Evolutionary conservation across 2,797 vertebrate genomes (phyloP), one percentile per base, ranked within the genome.

Genomic region (Sebastes diploproa): DNA sequence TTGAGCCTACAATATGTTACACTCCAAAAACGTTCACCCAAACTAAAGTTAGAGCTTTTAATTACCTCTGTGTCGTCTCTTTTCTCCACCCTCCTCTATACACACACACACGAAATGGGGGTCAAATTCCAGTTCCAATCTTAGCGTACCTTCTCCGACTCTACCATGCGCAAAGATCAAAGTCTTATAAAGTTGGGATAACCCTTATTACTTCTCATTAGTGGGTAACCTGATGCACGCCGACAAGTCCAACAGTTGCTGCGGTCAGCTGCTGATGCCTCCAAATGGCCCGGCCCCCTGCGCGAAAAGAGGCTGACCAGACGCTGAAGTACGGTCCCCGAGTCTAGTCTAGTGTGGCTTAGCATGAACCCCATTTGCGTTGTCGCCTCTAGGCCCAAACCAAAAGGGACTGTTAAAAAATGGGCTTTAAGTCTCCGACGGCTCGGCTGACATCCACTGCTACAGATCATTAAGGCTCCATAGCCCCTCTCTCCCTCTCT

Each of bases 391-490:
- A 94, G 95, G 77, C 87, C 96, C 93, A 95, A 96, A 95, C 94
- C 96, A 94, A 96, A 95, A 91, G 94, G 92, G 90, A 95, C 93
- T 95, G 95, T 95, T 95, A 88, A 91, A 93, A 93, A 92, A 96
- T 95, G 93, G 91, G 80, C 89, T 95, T 94, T 83, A 92, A 96
- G 95, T 97, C 96, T 92, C 96, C 95, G 95, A 83, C 87, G 95
- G 96, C 94, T 95, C 89, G 90, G 92, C 88, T 94, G 96, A 96
- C 94, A 95, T 97, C 96, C 93, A 94, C 95, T 93, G 91, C 94
- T 92, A 92, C 94, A 96, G 96, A 97, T 98, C 97, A 97, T 98
- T 98, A 98, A 95, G 94, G 94, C 88, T 95, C 93, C 90, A 92
- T 89, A 94, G 88, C 93, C 79, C 77, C 73, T 74, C 38, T 83